phyloP scores from a whole-genome alignment of 2,113 vertebrate species.

The Tupaia tana region DNA sequence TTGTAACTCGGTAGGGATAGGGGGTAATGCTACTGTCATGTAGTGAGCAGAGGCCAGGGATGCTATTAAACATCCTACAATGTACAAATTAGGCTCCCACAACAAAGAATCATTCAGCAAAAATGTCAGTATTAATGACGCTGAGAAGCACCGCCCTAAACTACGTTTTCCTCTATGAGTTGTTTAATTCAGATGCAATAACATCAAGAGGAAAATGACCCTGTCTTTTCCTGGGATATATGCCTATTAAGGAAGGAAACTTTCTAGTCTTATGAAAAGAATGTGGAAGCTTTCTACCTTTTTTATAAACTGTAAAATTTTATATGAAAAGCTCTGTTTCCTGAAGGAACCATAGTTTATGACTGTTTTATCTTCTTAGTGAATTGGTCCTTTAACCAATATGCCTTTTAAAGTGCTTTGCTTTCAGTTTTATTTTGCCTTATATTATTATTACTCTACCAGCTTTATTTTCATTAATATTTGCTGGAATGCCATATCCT shows the following conservation, averaged over 20 bases:
- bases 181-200: neutral
- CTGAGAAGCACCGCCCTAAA: neutral
- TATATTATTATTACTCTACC: neutral
- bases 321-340: neutral
- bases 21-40: neutral
- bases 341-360: neutral
- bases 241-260: neutral
- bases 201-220: neutral
- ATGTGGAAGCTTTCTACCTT: neutral
- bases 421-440: constrained; percentile 22
- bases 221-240: neutral
- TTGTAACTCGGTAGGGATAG: neutral
- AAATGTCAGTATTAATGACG: neutral
- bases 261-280: constrained; percentile 8
- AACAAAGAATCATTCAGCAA: neutral
- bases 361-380: neutral
- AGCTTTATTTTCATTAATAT: constrained; percentile 35
- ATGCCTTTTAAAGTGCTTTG: constrained; percentile 10
- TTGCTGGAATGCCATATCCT: neutral
- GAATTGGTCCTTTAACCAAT: neutral
- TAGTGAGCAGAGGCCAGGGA: neutral
- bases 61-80: neutral
- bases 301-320: constrained; percentile 28
- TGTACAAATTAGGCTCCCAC: neutral
- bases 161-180: neutral